Conservation (phyloP, 2,888 invertebrate species). For the Megamerina dolium region DNA sequence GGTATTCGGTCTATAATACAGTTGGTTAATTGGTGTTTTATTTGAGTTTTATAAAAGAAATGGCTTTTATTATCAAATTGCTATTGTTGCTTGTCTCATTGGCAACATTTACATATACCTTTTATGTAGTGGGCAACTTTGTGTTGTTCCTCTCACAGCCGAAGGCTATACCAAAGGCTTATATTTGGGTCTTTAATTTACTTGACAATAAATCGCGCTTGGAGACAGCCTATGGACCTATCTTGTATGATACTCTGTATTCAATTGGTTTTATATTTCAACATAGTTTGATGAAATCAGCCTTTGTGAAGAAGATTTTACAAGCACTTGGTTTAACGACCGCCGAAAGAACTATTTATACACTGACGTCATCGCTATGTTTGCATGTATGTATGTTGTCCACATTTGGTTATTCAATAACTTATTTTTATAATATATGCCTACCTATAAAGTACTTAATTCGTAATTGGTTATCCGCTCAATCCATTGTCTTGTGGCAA, state of each 20-base stretch:
- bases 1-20: too few relatives aligned
- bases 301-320: conserved; percentile 49
- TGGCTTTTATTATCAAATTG: conserved; percentile 37
- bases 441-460: conserved; percentile 52
- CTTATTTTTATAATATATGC: not conserved
- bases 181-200: conserved; percentile 43
- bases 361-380: conserved; percentile 49
- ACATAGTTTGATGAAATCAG: conserved; percentile 55
- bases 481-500: conserved; percentile 54
- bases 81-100: conserved; percentile 43
- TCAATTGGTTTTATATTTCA: conserved; percentile 55
- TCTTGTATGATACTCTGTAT: conserved; percentile 50
- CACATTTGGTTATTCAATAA: conserved; percentile 4
- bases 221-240: conserved; percentile 45
- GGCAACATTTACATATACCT: conserved; percentile 51
- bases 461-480: conserved; percentile 52
- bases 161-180: conserved; percentile 35
- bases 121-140: conserved; percentile 53
- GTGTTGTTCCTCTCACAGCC: conserved; percentile 55
- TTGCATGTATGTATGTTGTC: conserved; percentile 46
- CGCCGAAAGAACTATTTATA: conserved; percentile 51
- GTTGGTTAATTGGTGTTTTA: too few relatives aligned
- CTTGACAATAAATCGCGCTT: conserved; percentile 42
- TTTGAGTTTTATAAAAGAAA: too few relatives aligned
- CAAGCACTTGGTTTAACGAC: conserved; percentile 47